Conservation (phyloP, 2,888 invertebrate genomes). For the Rotaria macrura region DNA sequence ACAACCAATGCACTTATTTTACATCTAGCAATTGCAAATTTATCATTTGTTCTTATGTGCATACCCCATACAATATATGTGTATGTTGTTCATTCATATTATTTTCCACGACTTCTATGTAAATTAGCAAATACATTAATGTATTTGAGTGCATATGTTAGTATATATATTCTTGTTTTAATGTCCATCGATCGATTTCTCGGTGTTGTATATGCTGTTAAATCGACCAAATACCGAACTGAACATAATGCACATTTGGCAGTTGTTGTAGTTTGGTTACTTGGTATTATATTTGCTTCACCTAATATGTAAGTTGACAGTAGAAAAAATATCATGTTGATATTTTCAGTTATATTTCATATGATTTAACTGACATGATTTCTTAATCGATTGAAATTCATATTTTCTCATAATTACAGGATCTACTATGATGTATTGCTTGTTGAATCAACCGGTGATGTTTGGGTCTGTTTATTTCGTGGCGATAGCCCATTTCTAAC, state of each 20-base stretch:
- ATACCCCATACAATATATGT: constrained; percentile 87
- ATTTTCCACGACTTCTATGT: constrained; percentile 79
- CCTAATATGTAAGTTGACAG: constrained; percentile 41
- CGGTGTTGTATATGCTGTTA: constrained; percentile 82
- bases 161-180: constrained; percentile 79
- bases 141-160: constrained; percentile 80
- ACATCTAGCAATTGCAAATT: constrained; percentile 75
- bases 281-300: constrained; percentile 55
- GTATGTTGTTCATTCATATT: constrained; percentile 68
- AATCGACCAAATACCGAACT: constrained; percentile 67
- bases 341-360: too few species aligned
- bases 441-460: neutral
- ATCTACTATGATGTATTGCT: neutral
- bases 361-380: neutral
- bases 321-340: too few species aligned
- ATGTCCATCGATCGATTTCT: constrained; percentile 82
- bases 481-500: neutral
- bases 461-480: neutral
- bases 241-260: constrained; percentile 69
- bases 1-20: constrained; percentile 83
- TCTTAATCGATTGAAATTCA: neutral
- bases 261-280: constrained; percentile 67
- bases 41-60: constrained; percentile 80
- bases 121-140: constrained; percentile 79
- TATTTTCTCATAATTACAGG: neutral